Base-by-base conservation (phyloP, 2,797 vertebrate species). In the Poecile montanus region DNA sequence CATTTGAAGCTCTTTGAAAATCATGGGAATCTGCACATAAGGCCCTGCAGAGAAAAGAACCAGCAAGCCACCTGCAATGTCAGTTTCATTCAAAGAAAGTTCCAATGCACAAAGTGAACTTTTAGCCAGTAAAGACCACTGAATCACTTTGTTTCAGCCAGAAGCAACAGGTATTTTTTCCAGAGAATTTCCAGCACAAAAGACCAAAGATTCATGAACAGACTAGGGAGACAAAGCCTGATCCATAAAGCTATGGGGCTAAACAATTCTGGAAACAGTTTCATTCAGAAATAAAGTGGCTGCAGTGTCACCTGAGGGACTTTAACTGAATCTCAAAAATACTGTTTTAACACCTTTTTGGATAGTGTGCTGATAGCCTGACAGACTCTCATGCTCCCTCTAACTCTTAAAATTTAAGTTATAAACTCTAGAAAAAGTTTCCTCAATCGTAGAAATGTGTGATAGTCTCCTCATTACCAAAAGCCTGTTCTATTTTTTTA, bases 1-100 rank as follows among this genome's bases (percentile, higher is more conserved):
- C 97, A 99, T 98, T 42, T 30, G 97, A n/a, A 99, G 96, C 58
- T 99, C 95, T 74, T 98, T 98, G 23, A 97, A 54, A 83, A 99
- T 94, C 77, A 99, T 91, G 15, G 68, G 89, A 20, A 96, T 0
- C 42, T 97, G 98, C 26, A 96, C 38, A 9, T 94, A 98, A 18
- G 94, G 96, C 7, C 98, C 99, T 99, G 76, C 40, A 94, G 65
- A 81, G 20, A 66, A 71, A 91, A 12, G 13, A 89, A 91, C 7
- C 21, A 85, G n/a, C 17, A 89, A 79, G 94, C 21, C 13, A 66
- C 15, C 9, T 25, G 34, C 44, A 80, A 2, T 36, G 67, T 56
- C 45, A 58, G 32, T 71, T 73, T 53, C 15, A 60, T 56, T 77
- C 50, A 62, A 75, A 86, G 2, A 18, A 61, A 71, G 25, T 45